These are phyloP conservation scores for Pithys albifrons DNA, from an alignment of 2,113 vertebrate genomes.

Conservation along the genomic window DNA sequence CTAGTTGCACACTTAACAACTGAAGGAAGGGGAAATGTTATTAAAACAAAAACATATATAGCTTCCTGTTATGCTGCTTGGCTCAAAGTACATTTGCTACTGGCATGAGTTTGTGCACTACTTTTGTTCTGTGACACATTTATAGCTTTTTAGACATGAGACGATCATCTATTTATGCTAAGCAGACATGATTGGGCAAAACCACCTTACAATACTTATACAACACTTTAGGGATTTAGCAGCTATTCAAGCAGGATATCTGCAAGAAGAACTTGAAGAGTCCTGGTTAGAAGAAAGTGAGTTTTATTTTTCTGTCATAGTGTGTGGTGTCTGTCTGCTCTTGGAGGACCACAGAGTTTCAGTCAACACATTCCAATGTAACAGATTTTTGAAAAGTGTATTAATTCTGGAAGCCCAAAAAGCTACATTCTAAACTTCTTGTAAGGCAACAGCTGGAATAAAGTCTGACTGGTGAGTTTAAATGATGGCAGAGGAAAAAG, in stretches of 20 bases:
- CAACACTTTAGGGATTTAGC: neutral
- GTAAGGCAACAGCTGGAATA: neutral
- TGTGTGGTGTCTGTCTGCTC: neutral
- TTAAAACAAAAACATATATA: neutral
- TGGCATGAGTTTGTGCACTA: neutral
- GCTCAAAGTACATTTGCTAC: neutral
- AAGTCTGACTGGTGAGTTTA: neutral
- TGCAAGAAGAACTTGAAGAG: neutral
- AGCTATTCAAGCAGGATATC: neutral
- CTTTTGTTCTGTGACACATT: neutral
- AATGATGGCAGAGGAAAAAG: neutral
- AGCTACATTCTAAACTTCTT: neutral
- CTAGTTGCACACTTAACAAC: neutral
- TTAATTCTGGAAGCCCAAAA: neutral
- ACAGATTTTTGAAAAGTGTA: neutral
- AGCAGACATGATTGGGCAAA: neutral
- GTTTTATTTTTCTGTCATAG: neutral
- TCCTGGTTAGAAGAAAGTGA: neutral
- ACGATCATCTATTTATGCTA: neutral
- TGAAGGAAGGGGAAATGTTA: neutral
- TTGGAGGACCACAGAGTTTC: neutral
- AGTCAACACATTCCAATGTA: neutral
- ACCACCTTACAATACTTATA: neutral
- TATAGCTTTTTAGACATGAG: neutral
- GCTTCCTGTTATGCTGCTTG: neutral